Evolutionary conservation across 2,888 invertebrate species (phyloP).

Genomic region (Phasia obesa): DNA sequence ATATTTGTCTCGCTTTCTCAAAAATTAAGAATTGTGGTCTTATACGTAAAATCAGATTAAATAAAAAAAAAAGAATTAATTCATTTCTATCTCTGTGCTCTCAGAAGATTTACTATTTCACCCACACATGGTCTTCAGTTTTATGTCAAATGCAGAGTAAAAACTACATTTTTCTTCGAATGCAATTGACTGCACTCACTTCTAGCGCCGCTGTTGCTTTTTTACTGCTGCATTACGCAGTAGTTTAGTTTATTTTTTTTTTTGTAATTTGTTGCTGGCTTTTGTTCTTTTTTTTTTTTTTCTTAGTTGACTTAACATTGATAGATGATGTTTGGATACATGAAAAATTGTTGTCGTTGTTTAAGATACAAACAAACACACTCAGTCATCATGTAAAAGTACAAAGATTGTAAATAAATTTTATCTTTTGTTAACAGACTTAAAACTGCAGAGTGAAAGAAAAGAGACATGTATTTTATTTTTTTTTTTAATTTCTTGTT

Average conservation of each 20-base stretch:
- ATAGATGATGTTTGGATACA: slow-evolving; percentile 65
- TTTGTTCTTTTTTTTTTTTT: too few relatives aligned
- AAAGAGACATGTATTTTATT: slow-evolving; percentile 34
- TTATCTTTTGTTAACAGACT: slow-evolving; percentile 46
- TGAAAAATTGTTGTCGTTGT: slow-evolving; percentile 61
- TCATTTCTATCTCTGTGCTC: not conserved
- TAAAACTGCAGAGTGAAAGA: slow-evolving; percentile 15
- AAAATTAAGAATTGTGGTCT: too few relatives aligned
- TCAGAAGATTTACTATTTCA: slow-evolving; percentile 45
- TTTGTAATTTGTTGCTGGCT: not conserved
- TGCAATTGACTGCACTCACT: slow-evolving; percentile 34
- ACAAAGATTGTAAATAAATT: slow-evolving; percentile 46
- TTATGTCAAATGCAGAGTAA: slow-evolving; percentile 47
- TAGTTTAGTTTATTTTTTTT: slow-evolving; percentile 45
- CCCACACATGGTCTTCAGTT: slow-evolving; percentile 50
- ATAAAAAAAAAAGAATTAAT: not conserved
- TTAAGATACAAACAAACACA: slow-evolving; percentile 23
- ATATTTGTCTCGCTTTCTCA: too few relatives aligned
- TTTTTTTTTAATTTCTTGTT: not conserved
- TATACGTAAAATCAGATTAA: too few relatives aligned
- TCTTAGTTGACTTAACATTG: slow-evolving; percentile 62
- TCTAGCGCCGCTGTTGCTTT: not conserved
- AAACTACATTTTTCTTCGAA: slow-evolving; percentile 38
- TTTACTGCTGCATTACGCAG: slow-evolving; percentile 35
- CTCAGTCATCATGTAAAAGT: slow-evolving; percentile 20